Conservation (phyloP, 2,888 invertebrate genomes). For the Plebejus argus region DNA sequence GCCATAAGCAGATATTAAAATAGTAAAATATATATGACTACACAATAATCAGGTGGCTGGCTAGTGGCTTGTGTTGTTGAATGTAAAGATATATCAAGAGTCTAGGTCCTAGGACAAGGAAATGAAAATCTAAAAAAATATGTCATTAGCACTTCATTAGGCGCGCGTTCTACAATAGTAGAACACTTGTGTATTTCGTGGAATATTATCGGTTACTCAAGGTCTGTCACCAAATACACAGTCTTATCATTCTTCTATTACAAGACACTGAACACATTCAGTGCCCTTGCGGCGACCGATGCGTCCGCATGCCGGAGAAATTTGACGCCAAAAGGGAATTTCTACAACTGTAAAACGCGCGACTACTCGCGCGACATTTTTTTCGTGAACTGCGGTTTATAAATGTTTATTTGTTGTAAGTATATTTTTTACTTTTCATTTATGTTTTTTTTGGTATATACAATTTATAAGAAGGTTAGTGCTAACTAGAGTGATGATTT, state of each 20-base stretch:
- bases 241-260: conserved; percentile 5
- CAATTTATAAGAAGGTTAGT: conserved; percentile 1
- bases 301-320: not conserved
- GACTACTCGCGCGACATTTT: not conserved
- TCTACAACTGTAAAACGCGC: conserved; percentile 5
- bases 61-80: no score
- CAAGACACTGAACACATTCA: not conserved
- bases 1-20: no score
- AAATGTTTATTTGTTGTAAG: conserved; percentile 5
- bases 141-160: not conserved
- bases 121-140: no score
- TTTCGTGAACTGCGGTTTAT: not conserved
- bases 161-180: not conserved
- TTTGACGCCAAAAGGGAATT: not conserved
- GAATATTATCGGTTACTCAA: conserved; percentile 8
- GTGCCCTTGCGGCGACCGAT: not conserved
- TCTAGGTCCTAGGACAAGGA: no score
- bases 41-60: no score
- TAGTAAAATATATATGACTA: no score
- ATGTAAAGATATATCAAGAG: no score
- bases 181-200: not conserved
- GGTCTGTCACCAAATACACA: not conserved
- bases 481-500: conserved; percentile 8
- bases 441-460: conserved; percentile 1
- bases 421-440: not conserved